Conservation (phyloP, 2,113 vertebrate genomes). For the Cichladusa arquata region DNA sequence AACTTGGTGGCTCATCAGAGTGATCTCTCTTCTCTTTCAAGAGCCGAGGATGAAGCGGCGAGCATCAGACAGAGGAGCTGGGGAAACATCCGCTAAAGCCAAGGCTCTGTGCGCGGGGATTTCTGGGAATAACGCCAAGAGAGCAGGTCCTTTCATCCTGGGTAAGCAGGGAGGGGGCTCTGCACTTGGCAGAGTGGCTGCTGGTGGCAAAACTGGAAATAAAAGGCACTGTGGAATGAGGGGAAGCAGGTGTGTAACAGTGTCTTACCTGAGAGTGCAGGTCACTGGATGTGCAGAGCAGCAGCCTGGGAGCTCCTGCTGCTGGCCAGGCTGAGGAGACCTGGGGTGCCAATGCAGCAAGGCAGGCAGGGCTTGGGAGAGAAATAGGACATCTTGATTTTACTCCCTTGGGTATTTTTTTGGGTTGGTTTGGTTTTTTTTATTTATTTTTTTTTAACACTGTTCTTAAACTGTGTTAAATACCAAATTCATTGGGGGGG, state of each 20-base stretch:
- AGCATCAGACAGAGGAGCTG: constrained; percentile 91
- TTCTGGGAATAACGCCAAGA: constrained; percentile 92
- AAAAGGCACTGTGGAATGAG: not conserved
- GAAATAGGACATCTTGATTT: not conserved
- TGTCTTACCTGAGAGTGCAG: not conserved
- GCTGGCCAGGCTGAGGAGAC: not conserved
- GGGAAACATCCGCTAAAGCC: constrained; percentile 89
- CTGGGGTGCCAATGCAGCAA: not conserved
- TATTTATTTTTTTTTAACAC: not conserved
- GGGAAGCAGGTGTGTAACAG: not conserved
- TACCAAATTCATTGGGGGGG: not conserved
- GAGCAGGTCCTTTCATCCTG: constrained; percentile 95
- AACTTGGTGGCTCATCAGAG: not conserved
- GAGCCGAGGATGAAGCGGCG: constrained; percentile 96
- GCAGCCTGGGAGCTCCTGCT: not conserved
- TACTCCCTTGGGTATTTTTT: not conserved
- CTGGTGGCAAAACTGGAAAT: not conserved
- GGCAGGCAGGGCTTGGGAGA: not conserved
- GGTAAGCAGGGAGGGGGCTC: constrained; percentile 75
- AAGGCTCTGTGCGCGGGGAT: constrained; percentile 92
- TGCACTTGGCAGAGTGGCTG: not conserved
- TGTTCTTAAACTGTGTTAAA: not conserved
- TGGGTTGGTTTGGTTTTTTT: not conserved
- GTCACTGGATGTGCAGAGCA: not conserved
- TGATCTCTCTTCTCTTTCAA: constrained; percentile 58